Evolutionary conservation across 2,888 invertebrate species (phyloP).

Genomic region (Nemotelus nigrinus): DNA sequence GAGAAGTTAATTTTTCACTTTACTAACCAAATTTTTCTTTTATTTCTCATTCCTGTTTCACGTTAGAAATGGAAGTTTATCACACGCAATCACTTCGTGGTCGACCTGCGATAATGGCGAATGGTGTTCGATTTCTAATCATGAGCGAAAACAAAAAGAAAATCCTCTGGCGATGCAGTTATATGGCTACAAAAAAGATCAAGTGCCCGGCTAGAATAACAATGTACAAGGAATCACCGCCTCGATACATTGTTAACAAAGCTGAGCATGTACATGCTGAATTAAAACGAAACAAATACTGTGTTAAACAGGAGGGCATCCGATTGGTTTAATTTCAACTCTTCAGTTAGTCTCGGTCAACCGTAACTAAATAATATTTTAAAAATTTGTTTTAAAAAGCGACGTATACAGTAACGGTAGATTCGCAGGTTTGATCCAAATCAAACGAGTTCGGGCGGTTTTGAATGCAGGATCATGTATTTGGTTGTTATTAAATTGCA

Average conservation of each 20-base stretch:
- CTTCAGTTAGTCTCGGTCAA: too few relatives aligned
- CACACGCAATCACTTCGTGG: conserved; percentile 64
- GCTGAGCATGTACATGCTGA: conserved; percentile 64
- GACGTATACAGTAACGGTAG: too few relatives aligned
- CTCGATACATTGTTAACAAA: conserved; percentile 63
- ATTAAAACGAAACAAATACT: conserved; percentile 63
- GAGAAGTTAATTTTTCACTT: not conserved
- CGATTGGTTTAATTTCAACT: not conserved
- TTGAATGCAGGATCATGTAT: too few relatives aligned
- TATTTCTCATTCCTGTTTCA: not conserved
- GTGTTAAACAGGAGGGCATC: conserved; percentile 57
- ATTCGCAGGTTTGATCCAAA: too few relatives aligned
- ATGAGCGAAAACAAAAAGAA: conserved; percentile 65
- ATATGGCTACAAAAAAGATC: conserved; percentile 65
- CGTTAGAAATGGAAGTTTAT: conserved; percentile 60
- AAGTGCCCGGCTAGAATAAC: conserved; percentile 65
- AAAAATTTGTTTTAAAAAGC: too few relatives aligned
- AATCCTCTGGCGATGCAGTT: conserved; percentile 64
- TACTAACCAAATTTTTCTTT: conserved; percentile 21
- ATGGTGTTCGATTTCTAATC: conserved; percentile 64
- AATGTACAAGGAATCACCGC: conserved; percentile 64
- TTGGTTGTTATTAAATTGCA: too few relatives aligned
- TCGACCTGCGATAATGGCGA: conserved; percentile 65
- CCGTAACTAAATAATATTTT: too few relatives aligned
- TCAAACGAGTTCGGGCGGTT: too few relatives aligned